phyloP scores from a whole-genome alignment of 1,140 invertebrate genomes.

The Panagrolaimus sp. region DNA sequence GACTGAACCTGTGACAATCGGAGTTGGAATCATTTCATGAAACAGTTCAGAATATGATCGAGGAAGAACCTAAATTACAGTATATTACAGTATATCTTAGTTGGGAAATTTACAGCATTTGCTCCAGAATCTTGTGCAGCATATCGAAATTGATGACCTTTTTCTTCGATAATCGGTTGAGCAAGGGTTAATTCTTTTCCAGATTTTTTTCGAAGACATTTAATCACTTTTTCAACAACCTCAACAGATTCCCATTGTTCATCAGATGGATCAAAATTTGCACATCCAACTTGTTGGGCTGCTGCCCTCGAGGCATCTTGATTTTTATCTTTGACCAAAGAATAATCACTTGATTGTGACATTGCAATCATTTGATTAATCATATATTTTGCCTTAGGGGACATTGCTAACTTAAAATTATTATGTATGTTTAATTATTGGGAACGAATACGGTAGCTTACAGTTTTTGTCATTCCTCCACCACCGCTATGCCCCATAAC shows the following conservation, averaged over 20 bases:
- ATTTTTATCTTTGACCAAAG: background rate
- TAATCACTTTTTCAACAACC: background rate
- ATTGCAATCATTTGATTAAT: background rate
- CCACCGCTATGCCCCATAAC: constrained; percentile 2
- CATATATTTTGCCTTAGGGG: background rate
- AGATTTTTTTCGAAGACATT: constrained; percentile 13
- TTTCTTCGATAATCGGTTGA: background rate
- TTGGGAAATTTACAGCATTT: background rate
- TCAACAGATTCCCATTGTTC: no score
- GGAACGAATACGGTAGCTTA: background rate
- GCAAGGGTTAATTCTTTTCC: background rate
- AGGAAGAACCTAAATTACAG: background rate
- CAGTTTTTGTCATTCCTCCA: background rate
- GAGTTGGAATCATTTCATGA: background rate
- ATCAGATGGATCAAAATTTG: background rate
- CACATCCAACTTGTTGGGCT: background rate
- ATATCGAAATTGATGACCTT: background rate
- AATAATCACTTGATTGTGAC: background rate
- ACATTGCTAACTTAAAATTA: background rate
- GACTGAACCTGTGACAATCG: background rate
- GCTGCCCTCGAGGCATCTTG: background rate
- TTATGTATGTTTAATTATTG: background rate
- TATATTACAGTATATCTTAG: background rate
- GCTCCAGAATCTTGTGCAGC: constrained; percentile 7
- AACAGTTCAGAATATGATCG: background rate